Base-by-base conservation (phyloP, 1,140 invertebrate species). In the Reticulitermes speratus region DNA sequence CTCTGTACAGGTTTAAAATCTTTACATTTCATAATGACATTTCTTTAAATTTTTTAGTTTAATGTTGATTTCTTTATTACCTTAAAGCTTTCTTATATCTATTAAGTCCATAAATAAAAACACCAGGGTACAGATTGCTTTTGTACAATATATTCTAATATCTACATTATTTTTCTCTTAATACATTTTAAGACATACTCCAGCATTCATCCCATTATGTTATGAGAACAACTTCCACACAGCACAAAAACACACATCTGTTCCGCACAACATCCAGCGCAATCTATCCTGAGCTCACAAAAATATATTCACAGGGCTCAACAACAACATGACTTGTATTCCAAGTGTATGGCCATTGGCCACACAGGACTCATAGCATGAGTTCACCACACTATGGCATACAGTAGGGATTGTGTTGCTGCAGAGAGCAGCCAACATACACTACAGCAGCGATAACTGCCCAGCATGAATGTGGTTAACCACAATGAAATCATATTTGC, bases 81-180 rank as follows among this genome's bases (percentile, higher is more conserved):
- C 65, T 75, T 75, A 75, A 75, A 75, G 65, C 65, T 75, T 75
- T 75, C 65, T 75, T 75, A 75, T 75, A 75, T 65, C 65, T 75
- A 75, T 75, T 75, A 75, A 75, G 65, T 75, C 65, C 65, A 75
- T 75, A 75, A 75, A 75, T 75, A 75, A 75, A 75, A 75, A 75
- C 65, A 75, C 65, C 65, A 75, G 65, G 65, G n/a, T 75, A 75
- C 65, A 75, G 65, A 75, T 8, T 30, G 14, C 19, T 30, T 75
- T 75, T 75, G 65, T 75, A 75, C 65, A 75, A 75, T 75, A 75
- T 75, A 75, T 75, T 75, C 65, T 75, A 75, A n/a, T 75, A 75
- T 75, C 65, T 75, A 75, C 65, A 75, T 75, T 75, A 75, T 30
- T 75, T 75, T 75, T 30, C 65, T 75, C 65, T 75, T 75, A 30